These are phyloP conservation scores for Diloba caeruleocephala DNA, from an alignment of 2,888 invertebrate species.

Conservation along the genomic window DNA sequence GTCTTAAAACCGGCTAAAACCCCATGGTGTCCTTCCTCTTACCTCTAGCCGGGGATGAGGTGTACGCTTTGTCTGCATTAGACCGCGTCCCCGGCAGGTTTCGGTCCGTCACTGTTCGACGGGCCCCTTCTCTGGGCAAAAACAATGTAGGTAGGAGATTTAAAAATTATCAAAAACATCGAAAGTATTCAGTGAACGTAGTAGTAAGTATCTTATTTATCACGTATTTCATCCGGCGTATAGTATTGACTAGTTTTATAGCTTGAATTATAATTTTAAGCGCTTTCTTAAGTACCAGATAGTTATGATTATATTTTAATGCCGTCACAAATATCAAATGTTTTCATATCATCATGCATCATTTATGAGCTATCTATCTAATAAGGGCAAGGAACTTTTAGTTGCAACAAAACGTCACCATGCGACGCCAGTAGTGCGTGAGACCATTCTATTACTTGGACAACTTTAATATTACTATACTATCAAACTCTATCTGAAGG, in stretches of 20 bases:
- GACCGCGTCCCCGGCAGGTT: no score
- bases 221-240: slow-evolving; percentile 27
- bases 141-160: no score
- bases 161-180: slow-evolving; percentile 15
- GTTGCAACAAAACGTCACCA: slow-evolving; percentile 62
- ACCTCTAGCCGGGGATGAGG: no score
- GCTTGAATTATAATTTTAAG: slow-evolving; percentile 32
- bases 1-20: no score
- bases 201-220: slow-evolving; percentile 17
- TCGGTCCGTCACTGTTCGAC: no score
- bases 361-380: slow-evolving; percentile 62
- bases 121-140: no score
- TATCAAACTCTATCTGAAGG: slow-evolving; percentile 51
- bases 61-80: no score
- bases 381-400: slow-evolving; percentile 65
- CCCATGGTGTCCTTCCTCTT: no score
- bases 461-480: slow-evolving; percentile 46
- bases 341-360: slow-evolving; percentile 65
- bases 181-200: slow-evolving; percentile 18
- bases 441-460: slow-evolving; percentile 67
- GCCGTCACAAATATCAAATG: slow-evolving; percentile 59
- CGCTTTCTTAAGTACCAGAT: slow-evolving; percentile 26
- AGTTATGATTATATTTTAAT: slow-evolving; percentile 54
- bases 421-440: slow-evolving; percentile 72
- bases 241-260: slow-evolving; percentile 36